A percentile compares a stretch with the other conserved stretches of the same genome.
Evolutionary conservation across 2,797 vertebrate species (phyloP).

Genomic region (Enteromius mattozi): DNA sequence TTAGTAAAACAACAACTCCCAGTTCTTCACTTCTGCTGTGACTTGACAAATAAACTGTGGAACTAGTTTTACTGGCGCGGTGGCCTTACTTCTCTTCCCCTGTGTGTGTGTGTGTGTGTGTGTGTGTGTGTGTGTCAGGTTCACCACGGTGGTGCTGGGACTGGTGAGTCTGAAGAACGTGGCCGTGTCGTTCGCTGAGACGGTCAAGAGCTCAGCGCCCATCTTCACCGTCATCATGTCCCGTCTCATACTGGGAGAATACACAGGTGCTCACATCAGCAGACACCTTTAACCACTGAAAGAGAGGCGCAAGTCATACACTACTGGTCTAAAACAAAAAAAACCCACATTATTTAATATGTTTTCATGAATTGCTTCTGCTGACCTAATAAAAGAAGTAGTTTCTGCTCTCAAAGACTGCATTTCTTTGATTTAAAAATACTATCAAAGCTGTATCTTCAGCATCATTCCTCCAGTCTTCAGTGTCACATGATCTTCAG

Average conservation of each 20-base stretch:
- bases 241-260: conserved; percentile 92
- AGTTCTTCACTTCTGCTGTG: not conserved
- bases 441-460: not conserved
- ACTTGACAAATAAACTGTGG: too few species aligned
- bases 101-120: too few species aligned
- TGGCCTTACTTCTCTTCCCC: not conserved
- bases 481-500: not conserved
- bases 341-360: not conserved
- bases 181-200: conserved; percentile 95
- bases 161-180: conserved; percentile 96
- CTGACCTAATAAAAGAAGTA: too few species aligned
- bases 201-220: conserved; percentile 95
- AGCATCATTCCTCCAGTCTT: not conserved
- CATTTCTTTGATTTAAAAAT: too few species aligned
- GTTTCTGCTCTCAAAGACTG: too few species aligned
- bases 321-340: accelerated
- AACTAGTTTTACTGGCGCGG: not conserved
- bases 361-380: too few species aligned
- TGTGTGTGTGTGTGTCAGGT: conserved; percentile 73
- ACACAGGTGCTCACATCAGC: conserved; percentile 81
- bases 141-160: conserved; percentile 92
- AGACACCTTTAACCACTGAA: not conserved
- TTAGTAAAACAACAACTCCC: not conserved
- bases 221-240: conserved; percentile 99
- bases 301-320: too few species aligned